Base-by-base conservation (phyloP, 2,797 vertebrate species). In the Odontamblyopus rebecca region DNA sequence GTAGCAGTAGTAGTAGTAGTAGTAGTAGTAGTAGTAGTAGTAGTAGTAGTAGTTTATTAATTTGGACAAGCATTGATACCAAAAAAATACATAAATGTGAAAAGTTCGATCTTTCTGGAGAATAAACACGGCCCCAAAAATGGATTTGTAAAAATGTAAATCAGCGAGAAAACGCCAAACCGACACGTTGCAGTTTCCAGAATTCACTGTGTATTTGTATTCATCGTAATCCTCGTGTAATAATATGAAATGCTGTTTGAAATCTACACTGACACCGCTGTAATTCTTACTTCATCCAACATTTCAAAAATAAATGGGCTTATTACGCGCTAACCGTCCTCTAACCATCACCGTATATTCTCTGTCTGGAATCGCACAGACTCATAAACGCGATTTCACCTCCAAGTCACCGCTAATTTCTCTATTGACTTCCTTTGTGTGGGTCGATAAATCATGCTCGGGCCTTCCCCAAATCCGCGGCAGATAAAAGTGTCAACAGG, bases 401-500 rank as follows among this genome's bases (percentile, higher is more conserved):
- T 83, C 71, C 75, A 85, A 62, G 91, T 88, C 89, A 82, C 76
- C 68, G 85, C 85, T 93, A 89, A 93, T 93, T 92, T 91, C 88
- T 83, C 85, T 87, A 90, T 86, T 85, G 89, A 91, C 90, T 91
- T 90, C 76, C 73, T 75, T 72, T 64, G 75, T 67, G 70, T 77
- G 69, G 80, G 84, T 82, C 84, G 67, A 92, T 94, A 89, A 85
- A 93, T 93, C 90, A 86, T 75, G 76, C 71, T 64, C 65, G 76
- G 76, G 77, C 81, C 81, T 76, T 86, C 80, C 65, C 65, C 78
- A 75, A 87, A 89, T 89, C 81, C 82, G 77, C 83, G 79, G 87
- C 86, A 88, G 83, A 91, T 92, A 90, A 91, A 92, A 87, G 77
- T 85, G 89, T 84, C 88, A 88, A 86, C 84, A 83, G 89, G 88